Evolutionary conservation across 1,140 invertebrate species (phyloP), one percentile per base, ranked within the genome.

Genomic region (Sycophaga agraensis): DNA sequence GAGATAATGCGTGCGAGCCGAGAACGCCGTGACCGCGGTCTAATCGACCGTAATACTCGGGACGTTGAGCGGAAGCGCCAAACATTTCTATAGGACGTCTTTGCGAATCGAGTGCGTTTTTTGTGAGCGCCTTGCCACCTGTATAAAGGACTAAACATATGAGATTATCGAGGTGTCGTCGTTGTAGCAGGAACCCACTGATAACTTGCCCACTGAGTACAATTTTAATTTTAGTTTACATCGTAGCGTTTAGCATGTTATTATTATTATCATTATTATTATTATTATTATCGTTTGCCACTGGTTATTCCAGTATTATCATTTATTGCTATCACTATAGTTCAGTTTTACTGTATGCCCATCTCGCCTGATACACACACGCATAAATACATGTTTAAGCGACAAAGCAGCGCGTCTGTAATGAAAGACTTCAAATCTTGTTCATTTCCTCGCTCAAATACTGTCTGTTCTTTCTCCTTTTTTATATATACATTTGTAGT

Each of bases 161-260:
- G 53, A 62, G 35, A 56, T 56, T 62, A 51, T 54, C 34, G 59
- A 61, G 55, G 34, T 62, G 42, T 49, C 59, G 43, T 49, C 50
- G 45, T n/a, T n/a, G n/a, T n/a, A n/a, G n/a, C 14, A 26, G 21
- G 31, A 49, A 50, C 17, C 40, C 19, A 28, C 53, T 63, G 48
- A 53, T n/a, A 59, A 51, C 46, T 63, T 63, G 61, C 61, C 61
- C 61, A 46, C 39, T 57, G 61, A 63, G 61, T 63, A 63, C 61
- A 63, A 63, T 51, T 63, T 51, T 57, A 50, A 45, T 63, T 63
- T 63, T 57, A 63, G 48, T 59, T 51, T 51, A 24, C 45, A 54
- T 26, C 34, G 2, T 55, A 61, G 51, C 46, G 57, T 59, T 48
- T 51, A n/a, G n/a, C n/a, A n/a, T n/a, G n/a, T n/a, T n/a, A n/a